phyloP scores from a whole-genome alignment of 1,140 invertebrate species.

The Paralvinella palmiformis region DNA sequence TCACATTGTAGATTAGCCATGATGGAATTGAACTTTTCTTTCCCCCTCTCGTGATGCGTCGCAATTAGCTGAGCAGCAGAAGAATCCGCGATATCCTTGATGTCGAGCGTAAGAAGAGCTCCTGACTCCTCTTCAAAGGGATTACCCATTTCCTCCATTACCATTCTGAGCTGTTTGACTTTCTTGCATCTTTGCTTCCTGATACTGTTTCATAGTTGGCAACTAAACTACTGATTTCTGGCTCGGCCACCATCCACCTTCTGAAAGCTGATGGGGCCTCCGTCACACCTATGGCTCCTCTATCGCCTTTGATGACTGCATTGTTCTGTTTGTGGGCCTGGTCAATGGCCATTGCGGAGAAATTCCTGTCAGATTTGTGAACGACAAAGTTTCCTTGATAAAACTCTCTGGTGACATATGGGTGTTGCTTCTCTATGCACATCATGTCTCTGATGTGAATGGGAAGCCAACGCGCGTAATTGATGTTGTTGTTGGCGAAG shows the following conservation, averaged over 20 bases:
- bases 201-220: slow-evolving; percentile 20
- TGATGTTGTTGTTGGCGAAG: slow-evolving; percentile 15
- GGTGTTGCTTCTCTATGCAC: not conserved
- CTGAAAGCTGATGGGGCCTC: slow-evolving; percentile 29
- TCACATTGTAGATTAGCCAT: not conserved
- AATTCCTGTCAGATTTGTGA: slow-evolving; percentile 18
- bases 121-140: slow-evolving; percentile 19
- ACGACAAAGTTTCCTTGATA: slow-evolving; percentile 17
- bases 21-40: slow-evolving; percentile 2
- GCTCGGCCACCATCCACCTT: slow-evolving; percentile 31
- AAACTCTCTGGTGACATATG: slow-evolving; percentile 7
- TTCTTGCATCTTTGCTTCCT: not conserved
- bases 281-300: slow-evolving; percentile 30
- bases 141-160: slow-evolving; percentile 20
- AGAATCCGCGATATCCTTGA: not conserved
- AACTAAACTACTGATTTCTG: slow-evolving; percentile 24
- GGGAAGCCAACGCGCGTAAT: slow-evolving; percentile 23
- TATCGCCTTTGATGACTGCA: slow-evolving; percentile 30
- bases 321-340: slow-evolving; percentile 34
- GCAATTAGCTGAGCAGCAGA: not conserved
- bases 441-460: slow-evolving; percentile 22
- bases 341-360: slow-evolving; percentile 28
- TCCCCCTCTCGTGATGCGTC: not conserved
- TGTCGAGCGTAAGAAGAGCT: slow-evolving; percentile 20
- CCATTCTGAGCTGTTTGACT: slow-evolving; percentile 5